Conservation (phyloP, 2,797 vertebrate genomes). For the Sardinella longiceps region DNA sequence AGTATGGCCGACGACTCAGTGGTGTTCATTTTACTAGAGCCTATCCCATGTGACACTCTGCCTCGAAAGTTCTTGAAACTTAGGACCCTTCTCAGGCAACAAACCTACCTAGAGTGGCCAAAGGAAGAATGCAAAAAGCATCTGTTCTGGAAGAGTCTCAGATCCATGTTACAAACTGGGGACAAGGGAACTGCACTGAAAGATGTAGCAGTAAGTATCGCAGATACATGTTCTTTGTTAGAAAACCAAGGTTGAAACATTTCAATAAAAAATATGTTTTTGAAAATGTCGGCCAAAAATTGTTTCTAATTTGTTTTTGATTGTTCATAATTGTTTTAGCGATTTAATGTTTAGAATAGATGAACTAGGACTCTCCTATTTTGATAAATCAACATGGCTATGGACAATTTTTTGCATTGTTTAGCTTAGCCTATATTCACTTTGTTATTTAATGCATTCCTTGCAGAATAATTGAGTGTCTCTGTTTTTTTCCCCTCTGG, state of each 20-base stretch:
- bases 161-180: slow-evolving; percentile 58
- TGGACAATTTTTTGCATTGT: no score
- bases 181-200: slow-evolving; percentile 59
- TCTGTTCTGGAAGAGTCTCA: slow-evolving; percentile 82
- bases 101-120: slow-evolving; percentile 85
- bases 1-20: slow-evolving; percentile 75
- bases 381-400: no score
- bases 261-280: not conserved
- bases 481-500: no score
- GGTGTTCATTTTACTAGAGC: slow-evolving; percentile 83
- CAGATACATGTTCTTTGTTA: slow-evolving; percentile 54
- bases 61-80: slow-evolving; percentile 81
- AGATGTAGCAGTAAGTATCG: slow-evolving; percentile 52
- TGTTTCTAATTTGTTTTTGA: no score
- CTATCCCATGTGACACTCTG: slow-evolving; percentile 76
- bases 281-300: no score
- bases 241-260: not conserved
- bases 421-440: no score
- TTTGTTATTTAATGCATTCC: no score
- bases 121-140: slow-evolving; percentile 77
- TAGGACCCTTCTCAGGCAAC: slow-evolving; percentile 73
- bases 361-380: no score
- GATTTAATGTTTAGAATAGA: no score
- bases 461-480: no score
- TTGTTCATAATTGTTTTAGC: no score